Percentiles rank a stretch among this genome's conserved stretches.
phyloP scores from a whole-genome alignment of 2,888 invertebrate species.

The Oasisia sp. region DNA sequence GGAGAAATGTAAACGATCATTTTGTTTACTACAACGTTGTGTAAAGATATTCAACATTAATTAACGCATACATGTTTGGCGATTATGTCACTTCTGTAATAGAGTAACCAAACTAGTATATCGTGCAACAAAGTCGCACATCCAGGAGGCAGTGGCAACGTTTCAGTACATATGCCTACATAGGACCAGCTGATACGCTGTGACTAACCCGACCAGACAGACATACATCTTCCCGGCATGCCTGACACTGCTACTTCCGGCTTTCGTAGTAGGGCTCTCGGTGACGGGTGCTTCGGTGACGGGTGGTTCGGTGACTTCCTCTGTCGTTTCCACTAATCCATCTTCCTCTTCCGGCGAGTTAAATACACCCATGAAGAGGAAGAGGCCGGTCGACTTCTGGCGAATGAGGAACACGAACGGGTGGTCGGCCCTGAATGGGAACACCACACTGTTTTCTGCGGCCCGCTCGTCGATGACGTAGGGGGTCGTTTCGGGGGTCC shows the following conservation, averaged over 20 bases:
- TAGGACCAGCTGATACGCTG: not conserved
- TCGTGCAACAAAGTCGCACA: not conserved
- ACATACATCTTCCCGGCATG: not conserved
- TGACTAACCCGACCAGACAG: not conserved
- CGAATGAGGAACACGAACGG: conserved; percentile 59
- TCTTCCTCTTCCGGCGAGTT: not conserved
- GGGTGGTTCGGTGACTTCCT: too few relatives aligned
- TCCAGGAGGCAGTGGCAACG: too few relatives aligned
- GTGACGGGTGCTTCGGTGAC: too few relatives aligned
- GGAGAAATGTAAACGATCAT: not conserved
- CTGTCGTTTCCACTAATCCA: not conserved
- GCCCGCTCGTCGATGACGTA: conserved; percentile 36
- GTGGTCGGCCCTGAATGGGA: conserved; percentile 48
- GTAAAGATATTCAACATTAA: not conserved
- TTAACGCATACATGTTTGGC: not conserved
- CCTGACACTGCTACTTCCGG: not conserved
- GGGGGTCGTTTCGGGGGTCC: conserved; percentile 61
- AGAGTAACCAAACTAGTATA: not conserved
- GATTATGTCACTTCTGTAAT: not conserved
- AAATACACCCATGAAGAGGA: conserved; percentile 35
- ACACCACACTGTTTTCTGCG: not conserved
- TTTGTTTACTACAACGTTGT: not conserved
- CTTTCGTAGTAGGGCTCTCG: too few relatives aligned
- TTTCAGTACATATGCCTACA: too few relatives aligned
- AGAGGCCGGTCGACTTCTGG: conserved; percentile 31